Conservation (phyloP, 2,888 invertebrate species). For the Tenthredo distinguenda region DNA sequence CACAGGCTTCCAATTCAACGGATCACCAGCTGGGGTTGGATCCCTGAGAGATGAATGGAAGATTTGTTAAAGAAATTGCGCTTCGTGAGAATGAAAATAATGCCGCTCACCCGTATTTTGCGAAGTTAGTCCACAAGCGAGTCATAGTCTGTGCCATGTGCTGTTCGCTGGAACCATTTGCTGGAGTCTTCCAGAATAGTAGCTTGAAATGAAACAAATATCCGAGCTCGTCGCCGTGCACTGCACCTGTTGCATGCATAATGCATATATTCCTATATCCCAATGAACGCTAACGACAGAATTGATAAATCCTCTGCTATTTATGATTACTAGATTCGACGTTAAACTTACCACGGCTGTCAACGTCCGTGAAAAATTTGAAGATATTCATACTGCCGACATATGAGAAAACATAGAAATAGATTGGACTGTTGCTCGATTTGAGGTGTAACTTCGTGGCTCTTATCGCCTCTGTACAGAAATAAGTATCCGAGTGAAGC, state of each 20-base stretch:
- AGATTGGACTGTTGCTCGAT: neutral
- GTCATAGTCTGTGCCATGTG: neutral
- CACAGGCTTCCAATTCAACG: conserved; percentile 63
- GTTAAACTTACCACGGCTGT: neutral
- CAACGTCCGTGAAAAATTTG: neutral
- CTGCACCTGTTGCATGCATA: neutral
- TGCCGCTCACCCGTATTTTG: conserved; percentile 78
- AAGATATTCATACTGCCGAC: neutral
- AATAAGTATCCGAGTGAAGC: conserved; percentile 27
- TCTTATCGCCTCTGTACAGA: neutral
- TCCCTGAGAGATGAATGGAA: conserved; percentile 69
- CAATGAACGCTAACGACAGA: neutral
- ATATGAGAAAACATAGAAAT: conserved; percentile 16
- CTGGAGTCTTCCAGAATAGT: conserved; percentile 68
- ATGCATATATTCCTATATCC: neutral
- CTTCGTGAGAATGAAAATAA: neutral
- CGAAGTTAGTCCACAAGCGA: conserved; percentile 80
- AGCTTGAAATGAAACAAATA: neutral
- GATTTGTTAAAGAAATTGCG: neutral
- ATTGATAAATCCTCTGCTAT: neutral
- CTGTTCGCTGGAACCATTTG: conserved; percentile 73
- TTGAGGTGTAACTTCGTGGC: neutral
- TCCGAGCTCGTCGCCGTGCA: neutral
- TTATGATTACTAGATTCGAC: neutral
- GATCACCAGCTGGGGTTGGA: conserved; percentile 78